A percentile compares a stretch with the other conserved stretches of the same genome.
Conservation (phyloP, 2,797 vertebrate genomes). For the Onychomys torridus region DNA sequence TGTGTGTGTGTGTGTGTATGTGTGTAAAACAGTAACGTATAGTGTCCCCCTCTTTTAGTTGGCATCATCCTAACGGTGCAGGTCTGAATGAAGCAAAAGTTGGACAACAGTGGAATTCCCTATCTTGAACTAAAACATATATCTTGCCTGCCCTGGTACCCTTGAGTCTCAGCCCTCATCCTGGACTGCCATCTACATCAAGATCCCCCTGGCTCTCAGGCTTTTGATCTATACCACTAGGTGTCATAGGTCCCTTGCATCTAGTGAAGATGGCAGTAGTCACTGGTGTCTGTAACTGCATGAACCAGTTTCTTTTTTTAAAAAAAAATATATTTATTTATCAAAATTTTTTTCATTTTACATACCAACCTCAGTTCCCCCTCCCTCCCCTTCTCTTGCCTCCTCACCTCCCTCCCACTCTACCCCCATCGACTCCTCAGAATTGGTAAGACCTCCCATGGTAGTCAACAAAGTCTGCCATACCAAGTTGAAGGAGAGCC, state of each 20-base stretch:
- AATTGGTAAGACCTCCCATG: no score
- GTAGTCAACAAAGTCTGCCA: no score
- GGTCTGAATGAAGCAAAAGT: neutral
- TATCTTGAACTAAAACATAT: neutral
- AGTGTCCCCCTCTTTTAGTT: neutral
- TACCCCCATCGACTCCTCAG: no score
- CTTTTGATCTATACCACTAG: no score
- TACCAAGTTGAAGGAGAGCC: no score
- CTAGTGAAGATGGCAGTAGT: neutral
- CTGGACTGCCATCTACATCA: neutral
- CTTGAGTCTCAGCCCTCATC: neutral
- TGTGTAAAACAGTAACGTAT: neutral
- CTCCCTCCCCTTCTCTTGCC: no score
- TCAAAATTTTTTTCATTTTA: no score
- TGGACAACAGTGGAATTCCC: neutral
- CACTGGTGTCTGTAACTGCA: no score
- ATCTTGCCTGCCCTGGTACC: neutral
- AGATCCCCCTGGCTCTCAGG: neutral
- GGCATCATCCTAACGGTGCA: neutral
- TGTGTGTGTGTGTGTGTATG: neutral
- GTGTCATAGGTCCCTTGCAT: neutral
- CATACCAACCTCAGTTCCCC: no score
- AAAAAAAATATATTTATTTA: no score
- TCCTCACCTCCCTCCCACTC: no score
- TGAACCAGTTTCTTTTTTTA: neutral